Evolutionary conservation across 1,140 invertebrate species (phyloP).

Genomic region (Drosophila micromelanica): DNA sequence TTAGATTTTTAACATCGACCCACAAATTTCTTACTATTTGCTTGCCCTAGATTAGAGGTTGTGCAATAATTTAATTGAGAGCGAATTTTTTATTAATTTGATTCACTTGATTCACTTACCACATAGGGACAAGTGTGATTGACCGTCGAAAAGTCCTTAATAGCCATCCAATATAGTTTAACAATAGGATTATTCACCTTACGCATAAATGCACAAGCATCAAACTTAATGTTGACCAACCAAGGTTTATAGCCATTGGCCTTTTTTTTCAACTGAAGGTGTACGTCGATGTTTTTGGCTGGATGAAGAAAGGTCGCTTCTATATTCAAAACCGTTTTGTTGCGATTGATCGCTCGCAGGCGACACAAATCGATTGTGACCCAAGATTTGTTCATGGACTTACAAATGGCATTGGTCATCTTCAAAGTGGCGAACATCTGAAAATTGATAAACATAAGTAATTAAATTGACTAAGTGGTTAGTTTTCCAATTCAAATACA

Average conservation of each 20-base stretch:
- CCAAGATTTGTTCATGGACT: slow-evolving; percentile 31
- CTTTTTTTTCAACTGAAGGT: slow-evolving; percentile 1
- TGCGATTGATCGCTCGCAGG: slow-evolving; percentile 21
- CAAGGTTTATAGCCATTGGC: slow-evolving; percentile 27
- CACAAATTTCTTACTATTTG: slow-evolving; percentile 16
- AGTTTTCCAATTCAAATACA: background rate
- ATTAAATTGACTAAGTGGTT: too few species aligned
- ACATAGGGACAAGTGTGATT: slow-evolving; percentile 41
- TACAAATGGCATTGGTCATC: slow-evolving; percentile 36
- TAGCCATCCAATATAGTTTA: slow-evolving; percentile 3
- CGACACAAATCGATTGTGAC: slow-evolving; percentile 13
- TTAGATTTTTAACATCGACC: background rate
- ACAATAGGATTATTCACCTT: background rate
- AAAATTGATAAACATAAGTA: background rate
- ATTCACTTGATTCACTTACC: slow-evolving; percentile 4
- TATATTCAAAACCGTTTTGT: slow-evolving; percentile 16
- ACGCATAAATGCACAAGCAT: too few species aligned
- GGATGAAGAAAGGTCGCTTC: slow-evolving; percentile 3
- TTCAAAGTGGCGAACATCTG: slow-evolving; percentile 17
- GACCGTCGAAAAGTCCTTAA: slow-evolving; percentile 7
- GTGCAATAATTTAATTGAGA: background rate
- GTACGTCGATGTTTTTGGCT: background rate
- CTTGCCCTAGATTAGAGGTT: slow-evolving; percentile 4
- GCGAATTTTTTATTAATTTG: too few species aligned
- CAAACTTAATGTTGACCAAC: slow-evolving; percentile 12